Percentiles rank a stretch among this genome's conserved stretches.
Evolutionary conservation across 2,797 vertebrate species (phyloP).

Genomic region (Apogon hyalosoma): DNA sequence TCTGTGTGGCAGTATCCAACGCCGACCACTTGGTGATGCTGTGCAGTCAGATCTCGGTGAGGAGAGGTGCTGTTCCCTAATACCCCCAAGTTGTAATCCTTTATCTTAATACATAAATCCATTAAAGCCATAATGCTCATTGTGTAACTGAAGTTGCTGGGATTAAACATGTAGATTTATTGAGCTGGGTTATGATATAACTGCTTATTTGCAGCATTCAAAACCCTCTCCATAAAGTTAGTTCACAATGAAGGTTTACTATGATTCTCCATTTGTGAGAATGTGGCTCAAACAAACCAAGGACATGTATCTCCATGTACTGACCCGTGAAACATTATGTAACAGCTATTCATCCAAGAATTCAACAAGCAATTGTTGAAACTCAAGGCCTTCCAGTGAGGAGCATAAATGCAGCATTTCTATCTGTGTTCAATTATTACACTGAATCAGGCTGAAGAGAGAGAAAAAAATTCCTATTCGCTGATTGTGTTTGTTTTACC

Average conservation of each 20-base stretch:
- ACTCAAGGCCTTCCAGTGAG: constrained; percentile 44
- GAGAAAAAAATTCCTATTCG: neutral
- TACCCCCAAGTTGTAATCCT: constrained; percentile 47
- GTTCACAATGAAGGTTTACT: constrained; percentile 2
- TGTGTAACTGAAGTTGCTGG: constrained; percentile 60
- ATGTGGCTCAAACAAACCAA: constrained; percentile 7
- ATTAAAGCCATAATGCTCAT: constrained; percentile 51
- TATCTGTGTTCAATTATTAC: constrained; percentile 57
- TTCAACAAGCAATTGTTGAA: constrained; percentile 35
- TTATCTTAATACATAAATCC: constrained; percentile 53
- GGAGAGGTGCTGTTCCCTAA: neutral
- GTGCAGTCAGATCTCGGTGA: constrained; percentile 52
- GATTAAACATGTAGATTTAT: constrained; percentile 60
- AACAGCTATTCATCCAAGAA: constrained; percentile 29
- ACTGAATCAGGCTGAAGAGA: constrained; percentile 34
- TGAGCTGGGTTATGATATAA: constrained; percentile 52
- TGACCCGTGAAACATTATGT: constrained; percentile 25
- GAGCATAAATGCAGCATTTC: constrained; percentile 35
- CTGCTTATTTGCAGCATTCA: constrained; percentile 29
- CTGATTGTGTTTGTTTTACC: constrained; percentile 60
- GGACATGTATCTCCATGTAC: constrained; percentile 3
- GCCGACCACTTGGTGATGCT: constrained; percentile 63
- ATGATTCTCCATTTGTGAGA: constrained; percentile 8
- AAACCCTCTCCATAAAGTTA: neutral
- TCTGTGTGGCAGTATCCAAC: constrained; percentile 10